phyloP scores from a whole-genome alignment of 2,797 vertebrate species.

The Scarus forsteni region DNA sequence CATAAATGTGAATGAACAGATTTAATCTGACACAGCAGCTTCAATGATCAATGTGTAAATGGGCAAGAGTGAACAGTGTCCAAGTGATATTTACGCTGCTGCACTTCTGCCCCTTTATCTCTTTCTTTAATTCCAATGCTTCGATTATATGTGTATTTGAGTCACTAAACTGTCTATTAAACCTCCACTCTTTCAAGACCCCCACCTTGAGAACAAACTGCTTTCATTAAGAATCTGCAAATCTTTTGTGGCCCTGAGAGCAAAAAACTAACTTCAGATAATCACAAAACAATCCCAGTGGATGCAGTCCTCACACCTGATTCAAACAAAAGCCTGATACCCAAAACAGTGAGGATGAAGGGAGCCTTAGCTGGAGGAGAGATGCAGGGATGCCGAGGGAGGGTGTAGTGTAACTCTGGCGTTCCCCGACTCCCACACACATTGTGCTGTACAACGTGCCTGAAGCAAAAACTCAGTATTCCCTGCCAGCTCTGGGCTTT shows the following conservation, averaged over 20 bases:
- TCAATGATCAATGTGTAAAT: too few species aligned
- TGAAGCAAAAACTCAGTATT: conserved; percentile 16
- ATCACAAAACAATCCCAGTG: neutral
- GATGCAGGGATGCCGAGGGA: conserved; percentile 7
- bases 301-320: neutral
- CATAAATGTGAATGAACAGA: too few species aligned
- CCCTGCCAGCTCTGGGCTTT: conserved; percentile 14
- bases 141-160: too few species aligned
- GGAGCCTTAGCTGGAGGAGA: neutral
- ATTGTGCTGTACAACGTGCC: conserved; percentile 38
- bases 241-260: too few species aligned
- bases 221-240: neutral
- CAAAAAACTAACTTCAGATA: neutral
- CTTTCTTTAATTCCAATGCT: too few species aligned
- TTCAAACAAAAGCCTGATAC: neutral
- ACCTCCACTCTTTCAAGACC: neutral
- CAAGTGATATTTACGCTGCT: too few species aligned
- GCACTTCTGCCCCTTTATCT: too few species aligned
- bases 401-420: conserved; percentile 25
- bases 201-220: neutral
- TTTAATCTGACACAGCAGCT: too few species aligned
- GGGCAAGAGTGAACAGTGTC: too few species aligned
- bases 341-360: conserved; percentile 8
- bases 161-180: too few species aligned
- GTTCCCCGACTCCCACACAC: conserved; percentile 52